Conservation (phyloP, 2,797 vertebrate genomes). For the Cyclura pinguis region DNA sequence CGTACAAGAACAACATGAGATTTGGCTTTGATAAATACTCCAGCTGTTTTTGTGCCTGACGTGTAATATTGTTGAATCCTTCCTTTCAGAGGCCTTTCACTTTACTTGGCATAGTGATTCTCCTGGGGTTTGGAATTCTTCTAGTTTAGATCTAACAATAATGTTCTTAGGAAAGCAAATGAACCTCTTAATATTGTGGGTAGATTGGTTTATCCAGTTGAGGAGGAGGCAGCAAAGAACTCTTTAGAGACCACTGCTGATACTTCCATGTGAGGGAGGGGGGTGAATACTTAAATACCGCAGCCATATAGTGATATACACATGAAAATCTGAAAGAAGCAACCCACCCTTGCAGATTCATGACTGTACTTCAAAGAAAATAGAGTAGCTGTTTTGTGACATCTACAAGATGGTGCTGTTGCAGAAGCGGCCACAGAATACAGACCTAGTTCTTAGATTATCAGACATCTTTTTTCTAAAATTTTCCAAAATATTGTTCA, state of each 20-base stretch:
- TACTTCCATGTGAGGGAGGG: background rate
- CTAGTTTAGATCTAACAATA: constrained; percentile 37
- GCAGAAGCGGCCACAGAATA: background rate
- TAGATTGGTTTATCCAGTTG: background rate
- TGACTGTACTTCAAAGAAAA: background rate
- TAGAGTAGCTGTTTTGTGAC: background rate
- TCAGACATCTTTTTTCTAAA: background rate
- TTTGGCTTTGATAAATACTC: constrained; percentile 38
- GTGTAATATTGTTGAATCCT: constrained; percentile 28
- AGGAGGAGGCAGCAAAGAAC: background rate
- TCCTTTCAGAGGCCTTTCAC: constrained; percentile 24
- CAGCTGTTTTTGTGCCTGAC: constrained; percentile 38
- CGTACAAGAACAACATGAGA: constrained; percentile 20
- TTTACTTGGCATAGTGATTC: constrained; percentile 22
- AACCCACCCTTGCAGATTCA: constrained; percentile 13
- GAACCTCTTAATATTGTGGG: constrained; percentile 19
- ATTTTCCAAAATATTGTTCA: background rate
- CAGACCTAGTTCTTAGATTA: background rate
- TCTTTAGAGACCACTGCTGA: background rate
- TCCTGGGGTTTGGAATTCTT: constrained; percentile 41
- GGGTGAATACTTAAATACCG: background rate
- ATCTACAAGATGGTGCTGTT: background rate
- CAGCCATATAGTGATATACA: background rate
- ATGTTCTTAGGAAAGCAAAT: constrained; percentile 34
- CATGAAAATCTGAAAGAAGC: background rate